These are phyloP conservation scores for Rhimphoctona megacephalus DNA, from an alignment of 2,888 invertebrate genomes.

Conservation along the genomic window DNA sequence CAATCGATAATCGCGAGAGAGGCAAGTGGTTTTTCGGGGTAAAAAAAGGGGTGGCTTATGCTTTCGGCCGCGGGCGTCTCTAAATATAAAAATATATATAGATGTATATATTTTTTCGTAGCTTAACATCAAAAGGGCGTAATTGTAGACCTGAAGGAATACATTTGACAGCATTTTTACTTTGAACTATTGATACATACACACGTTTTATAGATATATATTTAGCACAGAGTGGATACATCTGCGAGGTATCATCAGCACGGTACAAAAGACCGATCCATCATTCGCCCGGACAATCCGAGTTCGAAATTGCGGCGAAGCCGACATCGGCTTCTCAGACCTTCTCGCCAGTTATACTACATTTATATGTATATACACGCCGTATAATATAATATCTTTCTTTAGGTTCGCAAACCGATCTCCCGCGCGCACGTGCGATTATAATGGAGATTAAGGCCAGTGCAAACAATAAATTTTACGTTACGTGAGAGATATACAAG, in stretches of 20 bases:
- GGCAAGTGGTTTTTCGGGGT: conserved; percentile 80
- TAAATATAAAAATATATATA: conserved; percentile 35
- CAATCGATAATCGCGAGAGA: conserved; percentile 81
- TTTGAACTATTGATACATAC: conserved; percentile 3
- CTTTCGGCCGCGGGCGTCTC: conserved; percentile 67
- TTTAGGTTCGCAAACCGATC: conserved; percentile 69
- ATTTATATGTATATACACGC: neutral
- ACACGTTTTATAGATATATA: conserved; percentile 8
- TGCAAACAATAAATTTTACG: conserved; percentile 72
- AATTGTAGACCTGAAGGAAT: neutral
- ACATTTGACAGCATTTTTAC: neutral
- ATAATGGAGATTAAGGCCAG: conserved; percentile 80
- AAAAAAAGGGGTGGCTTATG: conserved; percentile 77
- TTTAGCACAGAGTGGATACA: conserved; percentile 76
- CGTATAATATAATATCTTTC: conserved; percentile 57
- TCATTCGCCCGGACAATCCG: conserved; percentile 82
- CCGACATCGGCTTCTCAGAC: conserved; percentile 66
- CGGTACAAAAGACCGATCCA: conserved; percentile 84
- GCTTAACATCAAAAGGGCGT: conserved; percentile 16
- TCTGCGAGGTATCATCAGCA: conserved; percentile 83
- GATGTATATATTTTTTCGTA: neutral
- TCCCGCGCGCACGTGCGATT: conserved; percentile 77
- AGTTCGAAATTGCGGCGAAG: conserved; percentile 76
- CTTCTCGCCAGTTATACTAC: conserved; percentile 57
- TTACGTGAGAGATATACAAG: conserved; percentile 18